Conservation (phyloP, 1,140 invertebrate genomes). For the Araneus ventricosus region DNA sequence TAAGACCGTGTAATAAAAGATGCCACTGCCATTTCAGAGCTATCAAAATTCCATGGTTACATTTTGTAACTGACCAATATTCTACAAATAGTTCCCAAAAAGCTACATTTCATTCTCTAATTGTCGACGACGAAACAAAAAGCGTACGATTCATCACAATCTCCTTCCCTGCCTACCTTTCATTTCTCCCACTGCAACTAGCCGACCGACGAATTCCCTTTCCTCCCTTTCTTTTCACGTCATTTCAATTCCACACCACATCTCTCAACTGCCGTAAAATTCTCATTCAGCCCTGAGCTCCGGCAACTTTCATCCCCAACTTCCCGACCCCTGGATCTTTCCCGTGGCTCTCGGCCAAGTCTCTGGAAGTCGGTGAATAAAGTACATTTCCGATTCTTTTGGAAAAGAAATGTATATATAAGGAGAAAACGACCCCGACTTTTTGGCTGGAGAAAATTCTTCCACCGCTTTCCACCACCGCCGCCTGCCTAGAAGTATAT, state of each 20-base stretch:
- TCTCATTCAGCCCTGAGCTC: slow-evolving; percentile 18
- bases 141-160: neutral
- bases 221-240: slow-evolving; percentile 11
- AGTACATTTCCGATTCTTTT: slow-evolving; percentile 50
- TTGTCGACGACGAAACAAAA: neutral
- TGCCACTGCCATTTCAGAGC: too few species aligned
- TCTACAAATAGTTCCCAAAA: neutral
- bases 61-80: too few species aligned
- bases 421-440: slow-evolving; percentile 42
- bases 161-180: neutral
- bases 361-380: slow-evolving; percentile 33
- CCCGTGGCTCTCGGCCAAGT: slow-evolving; percentile 21
- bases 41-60: too few species aligned
- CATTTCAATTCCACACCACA: slow-evolving; percentile 36
- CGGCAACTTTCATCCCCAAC: slow-evolving; percentile 16
- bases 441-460: slow-evolving; percentile 25
- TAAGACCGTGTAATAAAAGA: too few species aligned
- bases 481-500: neutral
- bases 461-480: neutral
- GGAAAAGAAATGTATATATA: slow-evolving; percentile 53
- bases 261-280: slow-evolving; percentile 39
- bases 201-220: neutral
- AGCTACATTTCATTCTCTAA: neutral
- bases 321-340: neutral
- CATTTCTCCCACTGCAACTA: neutral